Conservation (phyloP, 2,888 invertebrate genomes). For the Yponomeuta malinellus region DNA sequence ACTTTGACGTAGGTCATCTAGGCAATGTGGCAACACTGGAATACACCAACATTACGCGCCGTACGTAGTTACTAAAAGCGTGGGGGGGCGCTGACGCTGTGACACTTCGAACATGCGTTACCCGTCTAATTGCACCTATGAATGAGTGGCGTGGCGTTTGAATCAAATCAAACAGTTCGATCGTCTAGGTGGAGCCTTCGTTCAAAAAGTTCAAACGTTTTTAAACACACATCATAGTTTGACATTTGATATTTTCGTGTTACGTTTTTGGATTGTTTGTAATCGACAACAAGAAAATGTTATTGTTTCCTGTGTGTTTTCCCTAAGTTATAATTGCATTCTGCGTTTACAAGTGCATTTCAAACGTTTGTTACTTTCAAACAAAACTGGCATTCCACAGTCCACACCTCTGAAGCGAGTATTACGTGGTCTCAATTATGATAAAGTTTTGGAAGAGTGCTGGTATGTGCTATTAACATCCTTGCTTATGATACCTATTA, state of each 20-base stretch:
- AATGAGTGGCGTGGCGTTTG: neutral
- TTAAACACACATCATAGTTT: neutral
- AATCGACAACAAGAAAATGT: conserved; percentile 10
- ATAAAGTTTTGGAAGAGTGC: conserved; percentile 87
- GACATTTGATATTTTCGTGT: neutral
- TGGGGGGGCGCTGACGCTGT: too few species aligned
- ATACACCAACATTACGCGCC: too few species aligned
- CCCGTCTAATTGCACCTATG: too few species aligned
- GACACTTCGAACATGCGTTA: too few species aligned
- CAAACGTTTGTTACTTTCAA: conserved; percentile 1
- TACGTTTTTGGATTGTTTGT: conserved; percentile 1
- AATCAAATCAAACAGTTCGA: neutral
- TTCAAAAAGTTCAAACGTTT: neutral
- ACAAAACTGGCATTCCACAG: neutral
- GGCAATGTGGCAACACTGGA: too few species aligned
- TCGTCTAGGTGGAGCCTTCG: neutral
- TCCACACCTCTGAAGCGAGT: neutral
- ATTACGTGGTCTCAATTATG: conserved; percentile 50
- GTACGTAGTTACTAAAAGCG: too few species aligned
- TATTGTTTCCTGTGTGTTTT: conserved; percentile 12
- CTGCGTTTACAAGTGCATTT: conserved; percentile 4
- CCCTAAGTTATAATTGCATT: neutral
- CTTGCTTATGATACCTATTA: neutral
- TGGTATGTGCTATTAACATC: conserved; percentile 56
- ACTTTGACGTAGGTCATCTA: too few species aligned